phyloP scores from a whole-genome alignment of 2,888 invertebrate genomes.

The Tiliacea aurago region DNA sequence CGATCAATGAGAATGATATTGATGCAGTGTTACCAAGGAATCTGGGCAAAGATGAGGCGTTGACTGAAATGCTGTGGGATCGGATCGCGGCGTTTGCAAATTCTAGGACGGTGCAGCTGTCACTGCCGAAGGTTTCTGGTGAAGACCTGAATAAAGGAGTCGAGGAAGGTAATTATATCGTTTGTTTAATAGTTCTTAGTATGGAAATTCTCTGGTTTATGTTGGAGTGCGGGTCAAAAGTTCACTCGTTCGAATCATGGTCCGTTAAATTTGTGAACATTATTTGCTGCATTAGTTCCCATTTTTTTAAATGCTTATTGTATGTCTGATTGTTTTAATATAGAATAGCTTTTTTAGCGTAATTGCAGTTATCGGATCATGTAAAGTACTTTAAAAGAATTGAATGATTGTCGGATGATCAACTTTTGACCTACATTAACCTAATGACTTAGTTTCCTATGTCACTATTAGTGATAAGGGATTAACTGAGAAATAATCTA shows the following conservation, averaged over 20 bases:
- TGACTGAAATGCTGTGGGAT: constrained; percentile 93
- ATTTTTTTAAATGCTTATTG: no score
- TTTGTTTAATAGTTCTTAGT: not conserved
- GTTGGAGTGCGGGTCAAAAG: not conserved
- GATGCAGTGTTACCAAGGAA: constrained; percentile 93
- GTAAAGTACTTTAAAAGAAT: no score
- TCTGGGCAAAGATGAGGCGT: constrained; percentile 92
- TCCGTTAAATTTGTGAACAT: not conserved
- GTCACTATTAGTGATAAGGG: not conserved
- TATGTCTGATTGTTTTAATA: no score
- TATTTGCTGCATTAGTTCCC: no score
- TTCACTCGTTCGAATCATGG: not conserved
- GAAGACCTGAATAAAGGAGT: constrained; percentile 93
- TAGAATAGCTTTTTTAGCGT: not conserved
- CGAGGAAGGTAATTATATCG: constrained; percentile 92
- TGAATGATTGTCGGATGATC: no score
- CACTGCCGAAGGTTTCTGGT: constrained; percentile 93
- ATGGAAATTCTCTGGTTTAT: not conserved
- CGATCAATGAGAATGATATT: constrained; percentile 92
- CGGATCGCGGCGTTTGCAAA: constrained; percentile 93
- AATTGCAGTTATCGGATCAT: no score
- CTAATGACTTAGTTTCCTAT: not conserved
- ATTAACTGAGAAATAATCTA: no score
- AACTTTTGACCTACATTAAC: not conserved
- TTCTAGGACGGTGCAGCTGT: constrained; percentile 94